Conservation (phyloP, 2,888 invertebrate species). For the Clostera curtula region DNA sequence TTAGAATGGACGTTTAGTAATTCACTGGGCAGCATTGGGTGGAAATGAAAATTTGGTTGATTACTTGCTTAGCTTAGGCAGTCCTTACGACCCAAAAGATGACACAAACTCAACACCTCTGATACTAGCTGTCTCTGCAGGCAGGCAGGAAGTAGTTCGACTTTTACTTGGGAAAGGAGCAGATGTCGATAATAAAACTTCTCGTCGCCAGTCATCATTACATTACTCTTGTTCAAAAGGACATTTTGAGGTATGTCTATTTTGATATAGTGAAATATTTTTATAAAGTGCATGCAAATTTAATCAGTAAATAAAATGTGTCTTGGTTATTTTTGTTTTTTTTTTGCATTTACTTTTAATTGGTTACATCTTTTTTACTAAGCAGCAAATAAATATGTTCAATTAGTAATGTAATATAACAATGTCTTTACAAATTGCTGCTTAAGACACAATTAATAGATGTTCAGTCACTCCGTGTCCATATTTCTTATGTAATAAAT, state of each 20-base stretch:
- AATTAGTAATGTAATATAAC: no score
- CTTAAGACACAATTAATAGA: no score
- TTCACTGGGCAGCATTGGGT: conserved; percentile 88
- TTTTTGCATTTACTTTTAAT: not conserved
- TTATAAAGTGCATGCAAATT: not conserved
- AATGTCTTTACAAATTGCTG: no score
- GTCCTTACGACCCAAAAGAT: conserved; percentile 81
- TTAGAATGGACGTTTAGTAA: conserved; percentile 80
- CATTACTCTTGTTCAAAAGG: conserved; percentile 93
- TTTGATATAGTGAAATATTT: not conserved
- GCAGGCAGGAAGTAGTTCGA: conserved; percentile 79
- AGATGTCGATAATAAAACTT: conserved; percentile 81
- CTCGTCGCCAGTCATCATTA: conserved; percentile 84
- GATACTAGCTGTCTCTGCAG: conserved; percentile 87
- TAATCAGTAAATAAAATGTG: not conserved
- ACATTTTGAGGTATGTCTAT: conserved; percentile 77
- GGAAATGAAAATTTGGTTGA: conserved; percentile 84
- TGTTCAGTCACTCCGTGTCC: no score
- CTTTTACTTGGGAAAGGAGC: conserved; percentile 80
- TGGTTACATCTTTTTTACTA: no score
- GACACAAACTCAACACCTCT: conserved; percentile 86
- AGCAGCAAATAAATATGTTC: no score
- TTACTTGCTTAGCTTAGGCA: conserved; percentile 78
- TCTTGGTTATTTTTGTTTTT: no score
- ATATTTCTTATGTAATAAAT: no score